phyloP scores from a whole-genome alignment of 1,140 invertebrate species.

The Drosophila athabasca region DNA sequence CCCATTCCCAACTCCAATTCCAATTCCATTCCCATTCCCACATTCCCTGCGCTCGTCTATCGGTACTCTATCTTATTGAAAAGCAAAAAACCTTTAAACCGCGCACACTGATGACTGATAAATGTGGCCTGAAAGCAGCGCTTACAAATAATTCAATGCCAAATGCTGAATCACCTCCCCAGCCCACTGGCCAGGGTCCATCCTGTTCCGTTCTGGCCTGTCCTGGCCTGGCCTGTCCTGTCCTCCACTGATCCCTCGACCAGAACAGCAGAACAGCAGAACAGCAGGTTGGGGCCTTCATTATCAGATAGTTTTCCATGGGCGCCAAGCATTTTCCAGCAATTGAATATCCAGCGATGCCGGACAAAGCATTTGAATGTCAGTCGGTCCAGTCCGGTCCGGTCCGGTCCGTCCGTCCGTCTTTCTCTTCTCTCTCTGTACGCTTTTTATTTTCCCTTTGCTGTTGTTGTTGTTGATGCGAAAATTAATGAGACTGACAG shows the following conservation, averaged over 20 bases:
- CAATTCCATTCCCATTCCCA: slow-evolving; percentile 22
- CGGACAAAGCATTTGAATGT: slow-evolving; percentile 68
- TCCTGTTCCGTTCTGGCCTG: slow-evolving; percentile 15
- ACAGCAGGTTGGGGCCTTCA: slow-evolving; percentile 47
- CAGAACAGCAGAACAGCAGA: neutral
- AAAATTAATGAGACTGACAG: slow-evolving; percentile 75
- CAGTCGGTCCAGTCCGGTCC: neutral
- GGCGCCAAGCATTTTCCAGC: slow-evolving; percentile 65
- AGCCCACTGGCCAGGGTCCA: slow-evolving; percentile 18
- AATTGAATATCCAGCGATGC: slow-evolving; percentile 67
- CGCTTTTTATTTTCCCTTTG: slow-evolving; percentile 11
- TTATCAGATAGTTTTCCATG: slow-evolving; percentile 69
- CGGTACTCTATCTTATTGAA: slow-evolving; percentile 53
- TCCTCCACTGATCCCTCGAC: too few relatives aligned
- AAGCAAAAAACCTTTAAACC: slow-evolving; percentile 30
- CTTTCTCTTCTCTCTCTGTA: neutral
- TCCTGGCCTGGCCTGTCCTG: too few relatives aligned
- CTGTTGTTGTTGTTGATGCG: slow-evolving; percentile 34
- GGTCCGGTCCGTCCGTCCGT: neutral
- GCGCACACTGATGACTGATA: slow-evolving; percentile 53
- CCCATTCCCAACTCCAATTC: neutral
- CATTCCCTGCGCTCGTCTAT: slow-evolving; percentile 13
- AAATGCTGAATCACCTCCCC: slow-evolving; percentile 62
- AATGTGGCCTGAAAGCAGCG: slow-evolving; percentile 43
- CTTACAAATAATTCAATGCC: slow-evolving; percentile 60